Evolutionary conservation across 2,113 vertebrate species (phyloP).

Genomic region (Alectura lathami): DNA sequence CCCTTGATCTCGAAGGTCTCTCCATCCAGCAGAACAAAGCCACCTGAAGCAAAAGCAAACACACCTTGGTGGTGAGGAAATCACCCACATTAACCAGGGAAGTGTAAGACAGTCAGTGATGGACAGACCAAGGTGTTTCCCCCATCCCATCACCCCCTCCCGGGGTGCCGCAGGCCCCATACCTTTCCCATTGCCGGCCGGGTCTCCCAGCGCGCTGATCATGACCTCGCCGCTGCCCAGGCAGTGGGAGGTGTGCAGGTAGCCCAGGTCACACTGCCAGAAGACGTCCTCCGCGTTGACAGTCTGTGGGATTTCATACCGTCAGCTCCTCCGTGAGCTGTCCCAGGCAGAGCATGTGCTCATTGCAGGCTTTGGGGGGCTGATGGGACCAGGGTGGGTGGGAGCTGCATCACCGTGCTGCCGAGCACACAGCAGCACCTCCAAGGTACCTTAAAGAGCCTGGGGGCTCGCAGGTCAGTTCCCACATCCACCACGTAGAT

Average conservation of each 20-base stretch:
- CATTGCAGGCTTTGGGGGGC: not conserved
- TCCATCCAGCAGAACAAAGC: conserved; percentile 89
- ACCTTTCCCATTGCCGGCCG: conserved; percentile 86
- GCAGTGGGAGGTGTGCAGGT: conserved; percentile 91
- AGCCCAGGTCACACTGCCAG: conserved; percentile 84
- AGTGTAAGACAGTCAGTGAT: not conserved
- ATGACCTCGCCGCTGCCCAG: conserved; percentile 89
- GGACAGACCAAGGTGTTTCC: too few species aligned
- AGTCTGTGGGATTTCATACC: conserved; percentile 66
- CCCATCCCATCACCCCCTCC: not conserved
- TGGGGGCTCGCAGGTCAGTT: conserved; percentile 74
- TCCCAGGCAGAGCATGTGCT: not conserved
- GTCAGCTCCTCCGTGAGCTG: accelerated
- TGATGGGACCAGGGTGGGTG: not conserved
- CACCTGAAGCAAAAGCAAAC: conserved; percentile 70
- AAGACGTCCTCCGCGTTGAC: conserved; percentile 83
- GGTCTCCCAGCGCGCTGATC: conserved; percentile 90
- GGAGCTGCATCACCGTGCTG: not conserved
- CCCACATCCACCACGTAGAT: conserved; percentile 88
- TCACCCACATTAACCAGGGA: accelerated
- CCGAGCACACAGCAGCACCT: not conserved
- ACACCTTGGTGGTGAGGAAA: not conserved
- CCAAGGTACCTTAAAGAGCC: conserved; percentile 80
- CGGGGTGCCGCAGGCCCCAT: not conserved
- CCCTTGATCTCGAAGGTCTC: conserved; percentile 90